Evolutionary conservation across 2,797 vertebrate species (phyloP).

Genomic region (Sandelia bainsii): DNA sequence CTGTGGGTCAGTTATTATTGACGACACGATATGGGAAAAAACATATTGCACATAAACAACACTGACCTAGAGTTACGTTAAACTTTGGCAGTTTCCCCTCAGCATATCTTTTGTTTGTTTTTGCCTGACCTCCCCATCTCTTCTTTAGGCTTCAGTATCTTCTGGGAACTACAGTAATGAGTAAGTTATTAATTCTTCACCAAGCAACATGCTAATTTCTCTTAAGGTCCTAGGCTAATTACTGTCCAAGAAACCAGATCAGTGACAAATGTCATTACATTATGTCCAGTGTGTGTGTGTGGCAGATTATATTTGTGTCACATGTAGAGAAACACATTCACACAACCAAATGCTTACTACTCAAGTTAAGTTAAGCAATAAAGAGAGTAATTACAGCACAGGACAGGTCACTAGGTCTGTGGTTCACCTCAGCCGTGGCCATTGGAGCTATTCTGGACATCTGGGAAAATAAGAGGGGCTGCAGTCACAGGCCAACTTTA

Average conservation of each 20-base stretch:
- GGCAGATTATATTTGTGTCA: slow-evolving; percentile 20
- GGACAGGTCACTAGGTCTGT: slow-evolving; percentile 65
- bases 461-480: slow-evolving; percentile 61
- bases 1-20: slow-evolving; percentile 45
- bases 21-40: neutral
- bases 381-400: slow-evolving; percentile 70
- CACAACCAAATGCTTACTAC: slow-evolving; percentile 32
- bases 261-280: slow-evolving; percentile 38
- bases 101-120: slow-evolving; percentile 3
- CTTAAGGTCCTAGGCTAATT: slow-evolving; percentile 48
- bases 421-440: slow-evolving; percentile 73
- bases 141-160: neutral
- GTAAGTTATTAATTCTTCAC: slow-evolving; percentile 19
- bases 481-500: slow-evolving; percentile 55
- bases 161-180: slow-evolving; percentile 20
- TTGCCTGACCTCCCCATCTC: neutral
- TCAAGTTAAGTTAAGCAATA: slow-evolving; percentile 38
- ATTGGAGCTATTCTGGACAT: slow-evolving; percentile 70
- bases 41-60: neutral
- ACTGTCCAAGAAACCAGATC: slow-evolving; percentile 24
- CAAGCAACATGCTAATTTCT: slow-evolving; percentile 37
- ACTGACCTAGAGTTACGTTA: slow-evolving; percentile 3
- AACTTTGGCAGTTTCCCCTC: neutral
- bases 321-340: slow-evolving; percentile 10
- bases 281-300: slow-evolving; percentile 1